phyloP scores from a whole-genome alignment of 2,797 vertebrate genomes.

The Paramormyrops hopkinsi region DNA sequence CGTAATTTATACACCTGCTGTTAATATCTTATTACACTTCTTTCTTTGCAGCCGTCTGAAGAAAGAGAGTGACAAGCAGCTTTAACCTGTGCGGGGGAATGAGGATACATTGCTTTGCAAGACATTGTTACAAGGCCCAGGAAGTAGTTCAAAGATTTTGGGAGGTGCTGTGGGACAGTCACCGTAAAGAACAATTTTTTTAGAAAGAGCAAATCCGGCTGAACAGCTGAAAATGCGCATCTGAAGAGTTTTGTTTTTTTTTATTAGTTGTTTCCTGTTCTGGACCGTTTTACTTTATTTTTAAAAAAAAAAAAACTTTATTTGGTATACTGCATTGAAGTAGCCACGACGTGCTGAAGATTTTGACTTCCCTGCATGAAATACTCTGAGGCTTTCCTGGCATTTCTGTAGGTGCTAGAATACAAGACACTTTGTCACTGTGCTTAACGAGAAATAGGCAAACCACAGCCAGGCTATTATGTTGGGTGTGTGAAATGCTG shows the following conservation, averaged over 20 bases:
- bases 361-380: slow-evolving; percentile 89
- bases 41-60: slow-evolving; percentile 83
- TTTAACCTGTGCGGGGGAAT: slow-evolving; percentile 64
- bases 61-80: slow-evolving; percentile 99
- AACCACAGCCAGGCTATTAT: slow-evolving; percentile 68
- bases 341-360: slow-evolving; percentile 84
- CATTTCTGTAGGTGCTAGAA: slow-evolving; percentile 88
- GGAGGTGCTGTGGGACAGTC: slow-evolving; percentile 35
- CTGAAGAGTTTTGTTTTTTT: slow-evolving; percentile 57
- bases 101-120: slow-evolving; percentile 47
- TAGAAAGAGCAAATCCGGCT: slow-evolving; percentile 56
- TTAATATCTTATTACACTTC: neutral
- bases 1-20: neutral
- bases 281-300: slow-evolving; percentile 52
- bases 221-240: slow-evolving; percentile 70
- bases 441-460: slow-evolving; percentile 60
- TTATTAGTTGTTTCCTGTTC: slow-evolving; percentile 25
- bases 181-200: slow-evolving; percentile 59
- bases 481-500: slow-evolving; percentile 90
- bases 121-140: slow-evolving; percentile 37
- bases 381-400: slow-evolving; percentile 69
- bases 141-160: slow-evolving; percentile 58
- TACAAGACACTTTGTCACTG: slow-evolving; percentile 81
- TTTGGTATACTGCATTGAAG: slow-evolving; percentile 77
- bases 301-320: slow-evolving; percentile 74